A percentile compares a stretch with the other conserved stretches of the same genome.
Evolutionary conservation across 64 coral and sea anemone species (phyloP).

Genomic region (Catalaphyllia jardinei): DNA sequence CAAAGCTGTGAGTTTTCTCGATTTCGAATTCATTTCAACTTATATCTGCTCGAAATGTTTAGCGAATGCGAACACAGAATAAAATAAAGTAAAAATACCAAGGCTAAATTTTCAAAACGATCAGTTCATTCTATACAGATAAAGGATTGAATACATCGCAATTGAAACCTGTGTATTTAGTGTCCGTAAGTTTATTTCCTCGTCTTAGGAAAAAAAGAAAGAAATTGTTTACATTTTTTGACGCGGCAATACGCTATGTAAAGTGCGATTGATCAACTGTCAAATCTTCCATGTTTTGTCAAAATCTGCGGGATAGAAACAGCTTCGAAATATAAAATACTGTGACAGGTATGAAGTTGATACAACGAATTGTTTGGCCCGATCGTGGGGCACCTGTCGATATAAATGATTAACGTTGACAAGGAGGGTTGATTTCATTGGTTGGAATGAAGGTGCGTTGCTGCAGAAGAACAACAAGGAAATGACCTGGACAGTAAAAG

Average conservation of each 20-base stretch:
- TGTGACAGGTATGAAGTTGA: not conserved
- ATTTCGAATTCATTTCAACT: not conserved
- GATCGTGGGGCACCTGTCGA: not conserved
- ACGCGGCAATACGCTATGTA: not conserved
- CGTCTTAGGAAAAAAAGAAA: not conserved
- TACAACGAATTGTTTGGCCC: not conserved
- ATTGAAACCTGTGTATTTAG: not conserved
- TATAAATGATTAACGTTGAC: not conserved
- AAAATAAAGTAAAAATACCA: not conserved
- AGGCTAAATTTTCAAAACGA: not conserved
- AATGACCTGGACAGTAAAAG: not conserved
- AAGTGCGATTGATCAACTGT: not conserved
- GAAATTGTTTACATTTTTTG: slow-evolving; percentile 2
- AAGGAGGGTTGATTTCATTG: not conserved
- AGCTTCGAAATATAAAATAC: slow-evolving; percentile 13
- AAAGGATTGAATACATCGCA: not conserved
- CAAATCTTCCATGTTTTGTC: not conserved
- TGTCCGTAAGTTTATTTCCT: not conserved
- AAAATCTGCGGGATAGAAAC: not conserved
- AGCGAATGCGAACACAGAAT: not conserved
- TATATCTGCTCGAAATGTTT: too few relatives aligned
- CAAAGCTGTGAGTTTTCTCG: not conserved
- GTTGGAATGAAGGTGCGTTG: not conserved
- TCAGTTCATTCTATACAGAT: not conserved
- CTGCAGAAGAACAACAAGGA: not conserved